These are phyloP conservation scores for Trogon surrucura DNA, from an alignment of 2,113 vertebrate genomes.

Conservation along the genomic window DNA sequence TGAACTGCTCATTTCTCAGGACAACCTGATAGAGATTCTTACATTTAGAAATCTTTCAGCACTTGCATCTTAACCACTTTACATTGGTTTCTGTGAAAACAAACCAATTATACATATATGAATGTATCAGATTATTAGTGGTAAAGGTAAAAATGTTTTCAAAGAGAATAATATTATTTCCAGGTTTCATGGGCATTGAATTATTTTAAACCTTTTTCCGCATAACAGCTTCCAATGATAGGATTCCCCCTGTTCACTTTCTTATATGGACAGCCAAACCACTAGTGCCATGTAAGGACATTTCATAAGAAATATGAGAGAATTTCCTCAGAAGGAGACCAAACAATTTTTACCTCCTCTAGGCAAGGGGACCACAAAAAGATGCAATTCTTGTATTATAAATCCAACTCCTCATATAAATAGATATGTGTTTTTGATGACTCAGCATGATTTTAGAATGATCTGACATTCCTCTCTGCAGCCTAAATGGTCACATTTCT, in stretches of 20 bases:
- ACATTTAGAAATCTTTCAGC: neutral
- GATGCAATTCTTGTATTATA: neutral
- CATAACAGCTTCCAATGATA: neutral
- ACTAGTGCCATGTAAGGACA: neutral
- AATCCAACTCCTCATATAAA: neutral
- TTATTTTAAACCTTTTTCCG: neutral
- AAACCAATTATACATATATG: neutral
- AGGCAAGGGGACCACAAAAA: neutral
- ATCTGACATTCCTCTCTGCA: neutral
- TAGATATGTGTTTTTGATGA: neutral
- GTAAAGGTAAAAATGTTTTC: neutral
- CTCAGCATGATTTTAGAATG: neutral
- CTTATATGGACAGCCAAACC: neutral
- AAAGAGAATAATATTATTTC: neutral
- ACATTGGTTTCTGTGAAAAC: neutral
- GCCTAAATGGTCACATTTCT: neutral
- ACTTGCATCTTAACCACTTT: neutral
- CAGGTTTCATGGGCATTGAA: neutral
- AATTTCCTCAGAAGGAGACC: neutral
- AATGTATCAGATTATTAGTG: neutral
- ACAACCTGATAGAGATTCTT: neutral
- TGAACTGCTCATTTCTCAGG: neutral
- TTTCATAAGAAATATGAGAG: neutral
- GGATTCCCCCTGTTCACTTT: neutral
- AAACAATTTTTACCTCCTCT: neutral